Percentiles rank a stretch among this genome's conserved stretches.
phyloP scores from a whole-genome alignment of 1,140 invertebrate genomes.

The Eueides isabella region DNA sequence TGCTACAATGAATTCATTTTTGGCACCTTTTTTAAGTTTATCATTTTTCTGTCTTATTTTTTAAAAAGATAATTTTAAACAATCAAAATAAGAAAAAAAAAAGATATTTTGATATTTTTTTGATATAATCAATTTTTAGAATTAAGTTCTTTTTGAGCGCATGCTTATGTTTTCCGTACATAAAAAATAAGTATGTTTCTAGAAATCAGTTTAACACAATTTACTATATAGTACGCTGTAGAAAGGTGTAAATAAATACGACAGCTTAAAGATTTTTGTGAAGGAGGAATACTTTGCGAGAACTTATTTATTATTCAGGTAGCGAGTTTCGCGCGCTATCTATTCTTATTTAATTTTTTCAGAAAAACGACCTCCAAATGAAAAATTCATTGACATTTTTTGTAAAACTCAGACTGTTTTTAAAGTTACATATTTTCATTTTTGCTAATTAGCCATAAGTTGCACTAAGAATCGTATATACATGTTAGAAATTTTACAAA shows the following conservation, averaged over 20 bases:
- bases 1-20: too few species aligned
- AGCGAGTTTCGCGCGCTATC: constrained; percentile 3
- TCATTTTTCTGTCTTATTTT: too few species aligned
- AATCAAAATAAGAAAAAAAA: too few species aligned
- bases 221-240: neutral
- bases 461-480: neutral
- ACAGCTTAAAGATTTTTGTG: neutral
- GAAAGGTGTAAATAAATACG: neutral
- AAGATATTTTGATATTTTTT: too few species aligned
- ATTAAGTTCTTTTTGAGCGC: too few species aligned
- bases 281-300: neutral
- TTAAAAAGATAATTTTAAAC: too few species aligned
- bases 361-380: too few species aligned
- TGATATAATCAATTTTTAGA: too few species aligned
- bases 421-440: neutral
- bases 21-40: too few species aligned
- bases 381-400: neutral
- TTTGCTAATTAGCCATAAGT: neutral
- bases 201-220: neutral
- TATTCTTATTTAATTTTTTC: neutral
- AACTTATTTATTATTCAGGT: constrained; percentile 5
- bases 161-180: too few species aligned
- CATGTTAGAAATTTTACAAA: too few species aligned
- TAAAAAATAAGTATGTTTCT: too few species aligned
- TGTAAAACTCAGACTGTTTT: neutral